A percentile compares a stretch with the other conserved stretches of the same genome.
These are phyloP conservation scores for Orthosia cruda DNA, from an alignment of 2,888 invertebrate genomes.

Conservation along the genomic window DNA sequence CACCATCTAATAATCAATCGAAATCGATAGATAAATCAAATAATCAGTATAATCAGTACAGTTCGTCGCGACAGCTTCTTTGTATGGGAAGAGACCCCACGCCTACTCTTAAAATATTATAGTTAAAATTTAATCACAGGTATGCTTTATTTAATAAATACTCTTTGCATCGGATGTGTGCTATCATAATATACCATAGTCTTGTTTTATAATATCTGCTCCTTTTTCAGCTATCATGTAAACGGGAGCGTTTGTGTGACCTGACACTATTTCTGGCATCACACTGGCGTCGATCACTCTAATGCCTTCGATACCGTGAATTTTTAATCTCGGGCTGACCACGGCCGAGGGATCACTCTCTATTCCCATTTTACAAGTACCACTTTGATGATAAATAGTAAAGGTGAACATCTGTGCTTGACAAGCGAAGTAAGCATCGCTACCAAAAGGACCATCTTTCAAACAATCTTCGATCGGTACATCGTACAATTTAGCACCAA, in stretches of 20 bases:
- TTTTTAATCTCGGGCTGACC: conserved; percentile 92
- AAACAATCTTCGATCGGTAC: conserved; percentile 93
- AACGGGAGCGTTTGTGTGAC: conserved; percentile 95
- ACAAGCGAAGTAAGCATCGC: conserved; percentile 94
- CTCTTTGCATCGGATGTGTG: background rate
- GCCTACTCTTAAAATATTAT: conserved; percentile 9
- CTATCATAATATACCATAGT: conserved; percentile 81
- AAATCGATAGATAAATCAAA: too few species aligned
- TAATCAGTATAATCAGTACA: too few species aligned
- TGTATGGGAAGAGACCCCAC: too few species aligned
- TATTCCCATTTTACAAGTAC: conserved; percentile 94
- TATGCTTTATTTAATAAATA: conserved; percentile 30
- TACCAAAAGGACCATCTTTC: conserved; percentile 90
- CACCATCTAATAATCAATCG: too few species aligned
- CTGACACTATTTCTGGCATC: conserved; percentile 95
- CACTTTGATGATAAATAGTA: conserved; percentile 94
- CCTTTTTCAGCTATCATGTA: conserved; percentile 97
- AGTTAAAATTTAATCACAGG: conserved; percentile 64
- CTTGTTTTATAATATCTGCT: conserved; percentile 93
- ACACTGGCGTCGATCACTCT: conserved; percentile 96
- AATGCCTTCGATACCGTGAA: conserved; percentile 93
- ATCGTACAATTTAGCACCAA: conserved; percentile 92
- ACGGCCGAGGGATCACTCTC: conserved; percentile 92
- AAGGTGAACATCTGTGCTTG: conserved; percentile 93
- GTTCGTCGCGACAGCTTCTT: too few species aligned